Percentiles rank a stretch among this genome's conserved stretches.
phyloP scores from a whole-genome alignment of 2,888 invertebrate genomes.

The Tinea pellionella region DNA sequence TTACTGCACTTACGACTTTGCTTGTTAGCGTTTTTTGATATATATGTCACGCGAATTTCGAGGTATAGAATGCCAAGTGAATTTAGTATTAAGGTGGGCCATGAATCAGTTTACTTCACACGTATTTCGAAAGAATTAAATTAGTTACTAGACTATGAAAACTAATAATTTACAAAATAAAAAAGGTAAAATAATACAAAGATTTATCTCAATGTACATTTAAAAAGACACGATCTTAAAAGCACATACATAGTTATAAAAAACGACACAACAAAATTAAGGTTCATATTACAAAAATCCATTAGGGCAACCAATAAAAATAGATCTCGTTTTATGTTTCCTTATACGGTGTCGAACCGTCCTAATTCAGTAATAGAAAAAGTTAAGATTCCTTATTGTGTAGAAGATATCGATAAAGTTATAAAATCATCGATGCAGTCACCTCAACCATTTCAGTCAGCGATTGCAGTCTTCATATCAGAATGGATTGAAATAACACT shows the following conservation, averaged over 20 bases:
- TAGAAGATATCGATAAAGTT: background rate
- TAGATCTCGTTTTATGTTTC: conserved; percentile 34
- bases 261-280: conserved; percentile 47
- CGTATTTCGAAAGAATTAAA: too few relatives aligned
- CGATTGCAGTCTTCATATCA: background rate
- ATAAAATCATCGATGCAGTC: background rate
- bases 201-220: conserved; percentile 9
- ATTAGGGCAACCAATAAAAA: conserved; percentile 62
- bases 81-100: too few relatives aligned
- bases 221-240: conserved; percentile 30
- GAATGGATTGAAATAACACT: background rate
- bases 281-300: conserved; percentile 66
- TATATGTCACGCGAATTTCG: too few relatives aligned
- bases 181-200: conserved; percentile 4
- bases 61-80: too few relatives aligned
- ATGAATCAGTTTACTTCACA: too few relatives aligned
- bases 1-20: too few relatives aligned
- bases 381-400: conserved; percentile 20
- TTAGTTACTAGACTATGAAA: background rate
- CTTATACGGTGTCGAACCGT: conserved; percentile 24
- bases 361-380: conserved; percentile 53
- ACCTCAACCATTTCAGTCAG: background rate
- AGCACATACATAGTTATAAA: conserved; percentile 32
- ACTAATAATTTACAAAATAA: background rate
- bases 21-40: too few relatives aligned